Conservation (phyloP, 2,888 invertebrate genomes). For the Molanna angustata region DNA sequence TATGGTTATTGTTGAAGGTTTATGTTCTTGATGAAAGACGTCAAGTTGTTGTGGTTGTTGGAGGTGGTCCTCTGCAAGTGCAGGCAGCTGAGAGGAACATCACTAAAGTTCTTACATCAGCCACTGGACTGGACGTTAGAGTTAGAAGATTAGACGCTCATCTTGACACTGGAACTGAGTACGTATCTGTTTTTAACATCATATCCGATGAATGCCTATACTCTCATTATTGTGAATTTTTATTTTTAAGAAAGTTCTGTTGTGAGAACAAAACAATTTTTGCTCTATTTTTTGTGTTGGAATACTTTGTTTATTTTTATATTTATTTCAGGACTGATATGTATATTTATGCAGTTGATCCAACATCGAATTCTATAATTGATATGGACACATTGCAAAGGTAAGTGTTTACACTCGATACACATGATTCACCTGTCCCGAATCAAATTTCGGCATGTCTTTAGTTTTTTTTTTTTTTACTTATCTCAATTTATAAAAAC, state of each 20-base stretch:
- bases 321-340: slow-evolving; percentile 70
- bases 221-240: no score
- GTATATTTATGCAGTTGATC: slow-evolving; percentile 83
- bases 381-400: slow-evolving; percentile 76
- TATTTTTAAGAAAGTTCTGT: no score
- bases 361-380: slow-evolving; percentile 74
- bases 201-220: no score
- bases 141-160: slow-evolving; percentile 68
- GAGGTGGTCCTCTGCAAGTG: slow-evolving; percentile 71
- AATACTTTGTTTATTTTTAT: no score
- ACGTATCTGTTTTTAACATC: no score
- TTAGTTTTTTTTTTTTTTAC: no score
- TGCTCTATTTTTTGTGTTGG: no score
- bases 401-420: slow-evolving; percentile 57
- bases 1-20: no score
- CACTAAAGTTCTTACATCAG: slow-evolving; percentile 63
- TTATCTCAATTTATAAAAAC: no score
- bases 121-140: slow-evolving; percentile 76
- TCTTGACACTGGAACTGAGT: not conserved
- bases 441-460: no score
- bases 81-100: slow-evolving; percentile 70
- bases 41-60: slow-evolving; percentile 76
- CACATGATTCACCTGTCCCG: no score
- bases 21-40: slow-evolving; percentile 80
- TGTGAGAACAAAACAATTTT: no score